phyloP scores from a whole-genome alignment of 2,888 invertebrate genomes.

The Synergus umbraculus region DNA sequence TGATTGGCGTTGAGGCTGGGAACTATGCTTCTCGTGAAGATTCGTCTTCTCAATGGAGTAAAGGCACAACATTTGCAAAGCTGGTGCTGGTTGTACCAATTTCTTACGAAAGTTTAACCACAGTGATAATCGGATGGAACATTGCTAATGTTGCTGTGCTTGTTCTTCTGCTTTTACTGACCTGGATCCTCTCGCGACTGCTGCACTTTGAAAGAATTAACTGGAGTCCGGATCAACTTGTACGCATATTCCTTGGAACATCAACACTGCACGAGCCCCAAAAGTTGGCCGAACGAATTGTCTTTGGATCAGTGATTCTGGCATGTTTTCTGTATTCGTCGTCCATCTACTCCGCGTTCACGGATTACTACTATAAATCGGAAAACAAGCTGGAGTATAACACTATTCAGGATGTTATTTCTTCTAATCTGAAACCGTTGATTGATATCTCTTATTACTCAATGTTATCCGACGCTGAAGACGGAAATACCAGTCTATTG shows the following conservation, averaged over 20 bases:
- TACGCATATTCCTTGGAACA: background rate
- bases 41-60: background rate
- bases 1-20: background rate
- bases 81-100: background rate
- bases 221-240: background rate
- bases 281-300: background rate
- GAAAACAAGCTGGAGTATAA: background rate
- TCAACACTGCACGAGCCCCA: background rate
- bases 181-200: background rate
- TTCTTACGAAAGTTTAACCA: background rate
- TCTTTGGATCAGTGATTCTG: background rate
- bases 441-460: too few species aligned
- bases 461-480: too few species aligned
- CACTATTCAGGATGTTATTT: background rate
- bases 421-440: background rate
- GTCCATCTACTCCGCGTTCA: background rate
- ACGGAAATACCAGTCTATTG: too few species aligned
- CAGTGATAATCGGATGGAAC: background rate
- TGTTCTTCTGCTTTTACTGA: background rate
- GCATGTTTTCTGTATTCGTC: background rate
- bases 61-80: background rate
- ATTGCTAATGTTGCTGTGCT: background rate
- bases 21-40: background rate
- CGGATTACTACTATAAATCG: background rate
- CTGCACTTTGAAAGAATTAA: background rate